Evolutionary conservation across 2,888 invertebrate genomes (phyloP).

Genomic region (Amaurobius ferox): DNA sequence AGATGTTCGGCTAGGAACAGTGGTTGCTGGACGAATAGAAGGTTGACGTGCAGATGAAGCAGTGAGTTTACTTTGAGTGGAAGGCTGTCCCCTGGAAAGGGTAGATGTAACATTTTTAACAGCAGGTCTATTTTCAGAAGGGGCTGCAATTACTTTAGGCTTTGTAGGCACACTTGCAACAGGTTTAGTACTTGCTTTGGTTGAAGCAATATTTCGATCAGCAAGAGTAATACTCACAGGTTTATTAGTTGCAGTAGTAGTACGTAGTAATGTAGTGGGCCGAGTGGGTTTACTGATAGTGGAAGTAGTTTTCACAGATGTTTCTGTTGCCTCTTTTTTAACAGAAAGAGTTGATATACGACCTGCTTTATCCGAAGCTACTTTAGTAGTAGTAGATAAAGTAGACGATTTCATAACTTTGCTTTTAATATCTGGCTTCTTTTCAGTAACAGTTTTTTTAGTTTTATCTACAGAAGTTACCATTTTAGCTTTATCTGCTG

Average conservation of each 20-base stretch:
- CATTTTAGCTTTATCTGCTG: neutral
- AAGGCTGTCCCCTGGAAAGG: conserved; percentile 18
- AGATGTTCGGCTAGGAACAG: conserved; percentile 47
- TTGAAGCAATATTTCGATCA: no score
- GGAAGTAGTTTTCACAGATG: neutral
- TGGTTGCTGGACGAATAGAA: conserved; percentile 24
- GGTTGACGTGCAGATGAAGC: conserved; percentile 14
- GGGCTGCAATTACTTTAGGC: conserved; percentile 19
- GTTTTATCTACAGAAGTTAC: neutral
- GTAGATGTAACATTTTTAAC: conserved; percentile 1
- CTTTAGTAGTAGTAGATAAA: conserved; percentile 9
- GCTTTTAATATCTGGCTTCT: neutral
- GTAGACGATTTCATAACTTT: conserved; percentile 21
- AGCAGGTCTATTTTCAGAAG: conserved; percentile 3
- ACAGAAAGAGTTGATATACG: neutral
- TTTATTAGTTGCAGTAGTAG: neutral
- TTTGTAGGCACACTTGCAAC: neutral
- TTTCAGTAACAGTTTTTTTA: neutral
- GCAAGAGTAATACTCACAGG: neutral
- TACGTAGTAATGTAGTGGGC: neutral
- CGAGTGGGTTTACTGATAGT: neutral
- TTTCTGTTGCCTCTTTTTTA: conserved; percentile 20
- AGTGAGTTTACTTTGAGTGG: conserved; percentile 48
- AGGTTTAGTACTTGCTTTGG: neutral
- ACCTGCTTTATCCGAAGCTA: neutral